Conservation (phyloP, 2,888 invertebrate species). For the Rhamphomyia laevipes region DNA sequence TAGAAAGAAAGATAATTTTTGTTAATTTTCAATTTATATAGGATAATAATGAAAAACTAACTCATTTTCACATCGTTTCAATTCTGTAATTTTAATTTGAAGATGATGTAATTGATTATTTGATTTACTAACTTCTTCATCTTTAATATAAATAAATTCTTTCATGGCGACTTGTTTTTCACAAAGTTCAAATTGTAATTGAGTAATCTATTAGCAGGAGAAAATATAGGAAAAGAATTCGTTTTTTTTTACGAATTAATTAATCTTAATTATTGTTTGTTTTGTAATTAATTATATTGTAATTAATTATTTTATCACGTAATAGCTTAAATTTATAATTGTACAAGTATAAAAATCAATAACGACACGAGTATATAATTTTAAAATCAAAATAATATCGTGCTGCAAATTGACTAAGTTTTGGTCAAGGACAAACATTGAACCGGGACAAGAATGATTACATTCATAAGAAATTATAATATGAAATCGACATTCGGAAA, state of each 20-base stretch:
- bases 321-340: too few relatives aligned
- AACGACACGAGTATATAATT: too few relatives aligned
- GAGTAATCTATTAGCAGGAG: slow-evolving; percentile 13
- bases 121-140: slow-evolving; percentile 10
- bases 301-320: too few relatives aligned
- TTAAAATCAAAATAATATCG: too few relatives aligned
- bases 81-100: slow-evolving; percentile 7
- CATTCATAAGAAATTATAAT: too few relatives aligned
- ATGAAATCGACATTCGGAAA: too few relatives aligned
- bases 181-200: slow-evolving; percentile 10
- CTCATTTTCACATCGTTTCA: slow-evolving; percentile 9
- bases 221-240: neutral
- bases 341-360: too few relatives aligned
- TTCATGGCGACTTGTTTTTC: slow-evolving; percentile 13
- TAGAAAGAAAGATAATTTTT: neutral
- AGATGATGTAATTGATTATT: slow-evolving; percentile 8
- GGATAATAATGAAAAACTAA: slow-evolving; percentile 8
- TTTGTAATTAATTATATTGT: too few relatives aligned
- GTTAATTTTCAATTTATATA: slow-evolving; percentile 1
- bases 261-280: too few relatives aligned
- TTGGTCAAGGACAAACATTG: slow-evolving; percentile 8
- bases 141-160: slow-evolving; percentile 15
- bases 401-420: too few relatives aligned
- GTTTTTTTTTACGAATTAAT: neutral
- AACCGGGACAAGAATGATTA: neutral